Conservation (phyloP, 2,888 invertebrate genomes). For the Plebejus anna region DNA sequence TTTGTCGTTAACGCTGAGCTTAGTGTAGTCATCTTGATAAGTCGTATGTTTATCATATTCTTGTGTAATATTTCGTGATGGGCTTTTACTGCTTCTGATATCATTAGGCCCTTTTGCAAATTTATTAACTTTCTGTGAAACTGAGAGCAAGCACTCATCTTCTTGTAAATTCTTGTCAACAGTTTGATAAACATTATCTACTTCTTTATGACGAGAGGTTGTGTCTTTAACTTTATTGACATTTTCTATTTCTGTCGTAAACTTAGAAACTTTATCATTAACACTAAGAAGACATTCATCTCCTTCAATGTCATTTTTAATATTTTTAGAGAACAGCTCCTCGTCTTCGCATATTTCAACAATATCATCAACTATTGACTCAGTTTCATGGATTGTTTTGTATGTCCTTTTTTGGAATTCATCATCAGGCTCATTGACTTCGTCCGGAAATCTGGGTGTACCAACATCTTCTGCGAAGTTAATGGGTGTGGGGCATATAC, state of each 20-base stretch:
- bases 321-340: conserved; percentile 62
- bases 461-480: conserved; percentile 79
- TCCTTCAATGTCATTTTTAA: conserved; percentile 57
- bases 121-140: conserved; percentile 84
- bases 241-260: conserved; percentile 64
- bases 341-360: conserved; percentile 78
- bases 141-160: conserved; percentile 83
- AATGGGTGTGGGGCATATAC: conserved; percentile 84
- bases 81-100: conserved; percentile 60
- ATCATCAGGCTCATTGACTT: conserved; percentile 87
- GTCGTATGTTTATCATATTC: conserved; percentile 78
- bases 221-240: conserved; percentile 53
- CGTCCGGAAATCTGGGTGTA: conserved; percentile 85
- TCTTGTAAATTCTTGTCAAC: conserved; percentile 73
- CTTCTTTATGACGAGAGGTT: conserved; percentile 53
- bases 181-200: conserved; percentile 65
- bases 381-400: conserved; percentile 79
- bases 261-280: conserved; percentile 78
- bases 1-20: conserved; percentile 83
- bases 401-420: conserved; percentile 64
- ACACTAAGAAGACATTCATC: conserved; percentile 78
- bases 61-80: conserved; percentile 63
- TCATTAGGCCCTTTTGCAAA: conserved; percentile 76
- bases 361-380: conserved; percentile 80
- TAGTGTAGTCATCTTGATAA: conserved; percentile 71